Evolutionary conservation across 2,797 vertebrate species (phyloP).

Genomic region (Protosalanx chinensis): DNA sequence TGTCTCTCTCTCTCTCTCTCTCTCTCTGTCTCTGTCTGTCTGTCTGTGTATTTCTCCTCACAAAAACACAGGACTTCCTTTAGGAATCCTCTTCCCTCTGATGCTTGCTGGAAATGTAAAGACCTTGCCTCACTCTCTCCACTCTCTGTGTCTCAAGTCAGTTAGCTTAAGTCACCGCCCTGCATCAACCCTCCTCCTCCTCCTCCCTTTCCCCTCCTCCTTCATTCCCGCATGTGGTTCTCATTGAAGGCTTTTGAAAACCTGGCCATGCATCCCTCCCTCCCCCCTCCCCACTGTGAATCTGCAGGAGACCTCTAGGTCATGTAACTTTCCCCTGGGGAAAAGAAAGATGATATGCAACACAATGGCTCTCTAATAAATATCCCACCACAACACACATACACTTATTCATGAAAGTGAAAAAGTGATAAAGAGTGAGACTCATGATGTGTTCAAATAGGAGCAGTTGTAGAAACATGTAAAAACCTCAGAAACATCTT

Average conservation of each 20-base stretch:
- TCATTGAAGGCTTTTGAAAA: constrained; percentile 61
- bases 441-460: no score
- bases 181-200: constrained; percentile 50
- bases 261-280: constrained; percentile 31
- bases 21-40: not conserved
- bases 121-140: constrained; percentile 25
- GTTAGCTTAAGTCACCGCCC: constrained; percentile 38
- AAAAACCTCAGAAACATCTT: no score
- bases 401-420: not conserved
- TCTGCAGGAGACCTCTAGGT: constrained; percentile 48
- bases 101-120: constrained; percentile 63
- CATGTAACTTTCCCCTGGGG: constrained; percentile 66
- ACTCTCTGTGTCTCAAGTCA: constrained; percentile 22
- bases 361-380: constrained; percentile 47
- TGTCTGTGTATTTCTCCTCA: constrained; percentile 21
- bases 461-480: no score
- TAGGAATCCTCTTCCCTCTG: constrained; percentile 56
- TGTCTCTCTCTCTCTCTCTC: constrained; percentile 21
- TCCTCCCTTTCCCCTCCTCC: constrained; percentile 45
- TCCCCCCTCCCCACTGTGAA: constrained; percentile 28
- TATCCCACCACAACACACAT: not conserved
- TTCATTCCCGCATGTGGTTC: constrained; percentile 68
- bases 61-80: constrained; percentile 34
- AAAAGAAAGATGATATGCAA: constrained; percentile 62
- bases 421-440: not conserved